Conservation (phyloP, 1,140 invertebrate species). For the Rhopalosiphum maidis region DNA sequence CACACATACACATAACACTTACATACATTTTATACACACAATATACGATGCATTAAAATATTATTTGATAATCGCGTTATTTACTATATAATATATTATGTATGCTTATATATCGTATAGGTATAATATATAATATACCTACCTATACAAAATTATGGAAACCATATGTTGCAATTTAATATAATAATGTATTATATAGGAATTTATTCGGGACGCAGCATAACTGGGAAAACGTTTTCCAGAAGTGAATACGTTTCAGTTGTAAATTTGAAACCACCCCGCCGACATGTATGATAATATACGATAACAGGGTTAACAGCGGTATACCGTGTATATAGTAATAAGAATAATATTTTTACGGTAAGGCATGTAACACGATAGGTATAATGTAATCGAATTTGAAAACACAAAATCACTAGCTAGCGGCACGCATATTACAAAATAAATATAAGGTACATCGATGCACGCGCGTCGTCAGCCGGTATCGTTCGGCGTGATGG, state of each 20-base stretch:
- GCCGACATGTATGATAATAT: neutral
- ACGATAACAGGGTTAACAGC: neutral
- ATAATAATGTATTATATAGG: neutral
- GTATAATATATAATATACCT: neutral
- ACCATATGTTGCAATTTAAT: constrained; percentile 7
- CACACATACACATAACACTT: neutral
- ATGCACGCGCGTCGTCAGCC: neutral
- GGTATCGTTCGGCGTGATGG: neutral
- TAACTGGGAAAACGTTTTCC: constrained; percentile 15
- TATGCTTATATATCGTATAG: neutral
- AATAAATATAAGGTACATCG: neutral
- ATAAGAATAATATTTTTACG: neutral
- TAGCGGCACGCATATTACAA: neutral
- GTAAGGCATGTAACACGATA: neutral
- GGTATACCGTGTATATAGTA: neutral
- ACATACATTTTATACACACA: neutral
- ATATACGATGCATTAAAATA: neutral
- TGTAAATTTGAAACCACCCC: neutral
- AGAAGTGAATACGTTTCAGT: neutral
- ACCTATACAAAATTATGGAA: constrained; percentile 3
- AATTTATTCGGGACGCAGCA: neutral
- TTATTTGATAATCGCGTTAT: neutral
- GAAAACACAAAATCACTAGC: neutral
- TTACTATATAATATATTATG: neutral
- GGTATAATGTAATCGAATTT: neutral